Conservation (phyloP, 2,888 invertebrate species). For the Epirrita christyi region DNA sequence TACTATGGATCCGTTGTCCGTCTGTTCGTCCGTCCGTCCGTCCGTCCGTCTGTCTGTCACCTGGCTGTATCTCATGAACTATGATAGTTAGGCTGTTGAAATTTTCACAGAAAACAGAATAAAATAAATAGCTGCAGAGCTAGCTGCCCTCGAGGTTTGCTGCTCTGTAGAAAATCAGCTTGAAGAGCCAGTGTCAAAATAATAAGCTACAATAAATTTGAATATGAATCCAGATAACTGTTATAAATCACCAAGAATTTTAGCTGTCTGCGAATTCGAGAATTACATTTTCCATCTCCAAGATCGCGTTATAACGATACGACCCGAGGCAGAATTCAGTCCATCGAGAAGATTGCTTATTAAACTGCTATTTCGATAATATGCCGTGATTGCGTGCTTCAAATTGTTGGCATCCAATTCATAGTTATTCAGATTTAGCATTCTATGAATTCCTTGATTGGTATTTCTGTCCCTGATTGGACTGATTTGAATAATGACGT, state of each 20-base stretch:
- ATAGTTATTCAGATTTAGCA: constrained; percentile 47
- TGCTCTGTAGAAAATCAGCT: too few relatives aligned
- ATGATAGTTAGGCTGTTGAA: too few relatives aligned
- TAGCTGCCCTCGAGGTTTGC: too few relatives aligned
- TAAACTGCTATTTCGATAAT: constrained; percentile 50
- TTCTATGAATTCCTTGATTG: constrained; percentile 46
- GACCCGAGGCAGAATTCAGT: constrained; percentile 54
- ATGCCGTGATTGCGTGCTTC: constrained; percentile 63
- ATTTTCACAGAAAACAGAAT: too few relatives aligned
- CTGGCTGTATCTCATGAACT: too few relatives aligned
- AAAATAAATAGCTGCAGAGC: too few relatives aligned
- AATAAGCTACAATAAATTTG: too few relatives aligned
- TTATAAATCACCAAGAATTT: neutral
- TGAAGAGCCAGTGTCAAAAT: too few relatives aligned
- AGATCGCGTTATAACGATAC: constrained; percentile 49
- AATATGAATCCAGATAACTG: neutral
- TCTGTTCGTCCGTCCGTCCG: too few relatives aligned
- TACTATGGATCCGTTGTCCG: too few relatives aligned
- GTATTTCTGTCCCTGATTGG: constrained; percentile 26
- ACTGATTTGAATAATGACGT: constrained; percentile 30
- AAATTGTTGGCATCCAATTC: constrained; percentile 53
- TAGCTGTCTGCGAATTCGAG: constrained; percentile 19
- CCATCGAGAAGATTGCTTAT: constrained; percentile 54
- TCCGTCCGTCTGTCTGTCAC: too few relatives aligned
- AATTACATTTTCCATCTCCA: constrained; percentile 36